Conservation (phyloP, 2,797 vertebrate species). For the Cyclura pinguis region DNA sequence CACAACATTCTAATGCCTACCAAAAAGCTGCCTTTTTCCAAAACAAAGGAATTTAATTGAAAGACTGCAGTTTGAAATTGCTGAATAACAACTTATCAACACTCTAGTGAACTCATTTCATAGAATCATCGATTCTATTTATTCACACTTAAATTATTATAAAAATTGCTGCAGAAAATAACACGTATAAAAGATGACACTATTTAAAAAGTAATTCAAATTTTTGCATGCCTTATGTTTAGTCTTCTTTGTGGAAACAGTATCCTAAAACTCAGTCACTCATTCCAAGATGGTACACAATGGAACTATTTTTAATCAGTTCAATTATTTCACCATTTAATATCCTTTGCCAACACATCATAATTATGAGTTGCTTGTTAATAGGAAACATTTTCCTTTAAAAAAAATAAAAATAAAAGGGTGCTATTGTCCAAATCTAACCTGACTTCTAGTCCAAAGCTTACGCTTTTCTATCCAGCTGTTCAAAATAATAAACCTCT, state of each 20-base stretch:
- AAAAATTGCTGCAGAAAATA: background rate
- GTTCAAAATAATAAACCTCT: background rate
- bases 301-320: background rate
- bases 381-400: background rate
- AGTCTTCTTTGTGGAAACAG: background rate
- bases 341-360: background rate
- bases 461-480: background rate
- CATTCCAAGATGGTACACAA: background rate
- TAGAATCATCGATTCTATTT: background rate
- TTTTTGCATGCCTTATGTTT: background rate
- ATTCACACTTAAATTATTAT: background rate
- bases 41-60: background rate
- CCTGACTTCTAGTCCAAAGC: background rate
- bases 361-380: background rate
- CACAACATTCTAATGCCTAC: background rate
- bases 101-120: background rate
- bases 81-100: background rate
- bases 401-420: background rate
- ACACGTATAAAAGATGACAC: background rate
- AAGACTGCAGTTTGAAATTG: background rate
- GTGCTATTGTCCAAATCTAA: background rate
- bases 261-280: background rate
- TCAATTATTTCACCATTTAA: background rate
- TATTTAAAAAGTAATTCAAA: constrained; percentile 13
- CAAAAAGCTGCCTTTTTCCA: background rate